phyloP scores from a whole-genome alignment of 2,797 vertebrate genomes.

The Gorsachius magnificus region DNA sequence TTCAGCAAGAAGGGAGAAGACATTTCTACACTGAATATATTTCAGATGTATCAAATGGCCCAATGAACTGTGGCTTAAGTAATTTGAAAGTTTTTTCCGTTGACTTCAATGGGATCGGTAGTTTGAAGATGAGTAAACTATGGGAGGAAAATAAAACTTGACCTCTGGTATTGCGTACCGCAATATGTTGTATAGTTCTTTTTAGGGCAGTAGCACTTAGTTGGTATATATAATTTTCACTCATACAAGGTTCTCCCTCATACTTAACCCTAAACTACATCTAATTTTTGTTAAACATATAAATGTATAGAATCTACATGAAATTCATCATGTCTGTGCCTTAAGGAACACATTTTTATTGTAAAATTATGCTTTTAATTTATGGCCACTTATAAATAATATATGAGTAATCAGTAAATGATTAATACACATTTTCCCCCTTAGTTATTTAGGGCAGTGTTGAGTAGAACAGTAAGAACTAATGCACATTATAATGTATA shows the following conservation, averaged over 20 bases:
- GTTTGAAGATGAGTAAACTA: not conserved
- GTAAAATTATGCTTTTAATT: constrained; percentile 25
- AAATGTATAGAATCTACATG: not conserved
- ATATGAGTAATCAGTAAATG: constrained; percentile 74
- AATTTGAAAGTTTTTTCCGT: not conserved
- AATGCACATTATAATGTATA: constrained; percentile 28
- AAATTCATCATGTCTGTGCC: not conserved
- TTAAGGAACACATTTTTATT: constrained; percentile 28
- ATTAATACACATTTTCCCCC: constrained; percentile 66
- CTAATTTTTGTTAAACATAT: not conserved
- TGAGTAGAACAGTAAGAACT: constrained; percentile 64
- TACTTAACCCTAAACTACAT: not conserved
- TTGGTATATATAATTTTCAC: not conserved
- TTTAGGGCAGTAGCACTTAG: not conserved
- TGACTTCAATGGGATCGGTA: not conserved
- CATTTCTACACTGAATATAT: not conserved
- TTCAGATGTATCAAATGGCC: not conserved
- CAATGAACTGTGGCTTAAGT: not conserved
- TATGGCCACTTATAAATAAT: constrained; percentile 54
- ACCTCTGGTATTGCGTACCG: not conserved
- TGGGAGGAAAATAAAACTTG: not conserved
- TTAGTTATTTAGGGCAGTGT: constrained; percentile 62
- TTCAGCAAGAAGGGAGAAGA: not conserved
- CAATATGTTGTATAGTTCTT: not conserved
- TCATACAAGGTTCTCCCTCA: not conserved